Base-by-base conservation (phyloP, 2,113 vertebrate species). In the Panurus biarmicus region DNA sequence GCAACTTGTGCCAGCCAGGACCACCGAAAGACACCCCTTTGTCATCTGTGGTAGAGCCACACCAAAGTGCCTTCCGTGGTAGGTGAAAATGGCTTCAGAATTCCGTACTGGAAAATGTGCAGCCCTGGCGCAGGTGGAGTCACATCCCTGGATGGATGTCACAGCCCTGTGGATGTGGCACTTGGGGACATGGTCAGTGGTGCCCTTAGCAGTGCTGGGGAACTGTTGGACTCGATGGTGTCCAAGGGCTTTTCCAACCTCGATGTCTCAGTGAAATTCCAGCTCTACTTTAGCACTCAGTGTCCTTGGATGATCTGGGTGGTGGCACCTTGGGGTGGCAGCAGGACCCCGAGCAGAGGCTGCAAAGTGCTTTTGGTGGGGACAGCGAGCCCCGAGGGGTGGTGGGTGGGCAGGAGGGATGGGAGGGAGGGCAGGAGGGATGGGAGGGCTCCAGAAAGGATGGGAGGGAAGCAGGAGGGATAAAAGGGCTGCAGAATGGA, bases 41-140 rank as follows among this genome's bases (percentile, higher is more conserved):
- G n/a, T 53, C 5, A 33, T 3, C 35, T 51, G 22, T 6, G 17
- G 1, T 4, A 7, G n/a, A 47, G 1, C 42, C 44, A 45, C 5
- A 64, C 71, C 76, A 14, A 28, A 4, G 1, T 7, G 31, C 23
- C 44, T 19, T 26, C 40, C 44, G 0, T 22, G 50, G 6, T 0
- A 1, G 56, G 3, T 47, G 61, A 1, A 26, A 67, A 26, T 2
- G 11, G 61, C 69, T 47, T 7, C 53, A 13, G 0, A 61, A 47
- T 40, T 75, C 70, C 47, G 4, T 3, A 2, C 1, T 23, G 53
- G 69, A 11, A 31, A 10, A 21, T 14, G 17, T 40, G 11, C 45
- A 18, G 23, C 60, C 24, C 47, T 67, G 87, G 70, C 61, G 21
- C 47, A 22, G 76, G 9, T 17, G 61, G 33, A 21, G 36, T 22